Conservation (phyloP, 1,140 invertebrate genomes). For the Delia radicum region DNA sequence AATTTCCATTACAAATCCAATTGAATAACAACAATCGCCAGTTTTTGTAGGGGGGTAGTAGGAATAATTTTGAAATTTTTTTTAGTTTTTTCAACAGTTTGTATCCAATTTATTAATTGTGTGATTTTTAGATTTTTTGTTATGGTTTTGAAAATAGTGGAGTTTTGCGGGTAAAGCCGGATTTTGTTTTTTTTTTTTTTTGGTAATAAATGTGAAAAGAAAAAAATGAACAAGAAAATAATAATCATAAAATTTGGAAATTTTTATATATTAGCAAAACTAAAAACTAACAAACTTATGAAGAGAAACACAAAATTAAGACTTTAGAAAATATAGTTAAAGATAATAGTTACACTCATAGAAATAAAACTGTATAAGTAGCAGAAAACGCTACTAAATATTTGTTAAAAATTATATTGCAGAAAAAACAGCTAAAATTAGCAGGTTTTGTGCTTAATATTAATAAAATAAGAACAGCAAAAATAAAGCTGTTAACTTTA, state of each 20-base stretch:
- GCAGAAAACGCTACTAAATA: no score
- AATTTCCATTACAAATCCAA: neutral
- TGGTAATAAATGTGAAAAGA: neutral
- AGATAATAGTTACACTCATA: no score
- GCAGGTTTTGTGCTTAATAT: no score
- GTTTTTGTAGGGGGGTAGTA: neutral
- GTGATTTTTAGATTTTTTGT: neutral
- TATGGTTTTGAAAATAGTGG: neutral
- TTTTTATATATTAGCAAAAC: neutral
- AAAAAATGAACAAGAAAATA: neutral
- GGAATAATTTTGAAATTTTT: neutral
- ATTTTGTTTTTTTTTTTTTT: neutral
- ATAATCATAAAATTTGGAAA: neutral
- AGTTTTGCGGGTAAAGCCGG: neutral
- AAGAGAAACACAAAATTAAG: neutral
- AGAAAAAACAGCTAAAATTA: no score
- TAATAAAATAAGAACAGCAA: no score
- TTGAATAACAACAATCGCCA: neutral
- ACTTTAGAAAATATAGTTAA: neutral
- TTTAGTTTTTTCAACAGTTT: neutral
- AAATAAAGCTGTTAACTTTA: no score
- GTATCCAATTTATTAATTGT: neutral
- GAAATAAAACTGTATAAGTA: no score
- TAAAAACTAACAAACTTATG: neutral
- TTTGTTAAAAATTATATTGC: no score